Conservation (phyloP, 2,888 invertebrate species). For the Zhuqinia jingwanae region DNA sequence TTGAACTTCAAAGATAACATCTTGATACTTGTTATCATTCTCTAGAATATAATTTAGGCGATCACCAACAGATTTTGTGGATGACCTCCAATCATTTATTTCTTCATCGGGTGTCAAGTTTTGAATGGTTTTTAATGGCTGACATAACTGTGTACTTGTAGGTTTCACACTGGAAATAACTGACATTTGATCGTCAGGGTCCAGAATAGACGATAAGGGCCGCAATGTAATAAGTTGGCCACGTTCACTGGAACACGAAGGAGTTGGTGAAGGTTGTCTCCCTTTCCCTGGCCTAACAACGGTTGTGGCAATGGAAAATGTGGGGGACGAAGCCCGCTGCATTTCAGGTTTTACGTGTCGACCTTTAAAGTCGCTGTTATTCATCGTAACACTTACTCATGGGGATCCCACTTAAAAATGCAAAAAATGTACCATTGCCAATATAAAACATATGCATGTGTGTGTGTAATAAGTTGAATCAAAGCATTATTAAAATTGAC, state of each 20-base stretch:
- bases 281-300: not conserved
- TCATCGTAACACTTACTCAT: not conserved
- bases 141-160: not conserved
- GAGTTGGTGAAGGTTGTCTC: not conserved
- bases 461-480: no score
- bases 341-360: conserved; percentile 13
- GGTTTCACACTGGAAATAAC: not conserved
- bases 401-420: not conserved
- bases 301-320: conserved; percentile 25
- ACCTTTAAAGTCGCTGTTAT: not conserved
- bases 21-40: conserved; percentile 39
- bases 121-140: not conserved
- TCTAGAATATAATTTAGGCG: conserved; percentile 48
- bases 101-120: not conserved
- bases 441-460: not conserved
- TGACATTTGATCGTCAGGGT: conserved; percentile 41
- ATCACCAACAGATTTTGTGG: not conserved
- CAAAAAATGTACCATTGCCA: not conserved
- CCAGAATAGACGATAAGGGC: not conserved
- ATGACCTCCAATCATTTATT: conserved; percentile 40
- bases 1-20: conserved; percentile 59
- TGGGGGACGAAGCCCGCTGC: conserved; percentile 23
- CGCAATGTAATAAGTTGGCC: conserved; percentile 27
- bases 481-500: no score
- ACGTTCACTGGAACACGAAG: not conserved